Conservation (phyloP, 2,888 invertebrate species). For the Orchesellides sinensis region DNA sequence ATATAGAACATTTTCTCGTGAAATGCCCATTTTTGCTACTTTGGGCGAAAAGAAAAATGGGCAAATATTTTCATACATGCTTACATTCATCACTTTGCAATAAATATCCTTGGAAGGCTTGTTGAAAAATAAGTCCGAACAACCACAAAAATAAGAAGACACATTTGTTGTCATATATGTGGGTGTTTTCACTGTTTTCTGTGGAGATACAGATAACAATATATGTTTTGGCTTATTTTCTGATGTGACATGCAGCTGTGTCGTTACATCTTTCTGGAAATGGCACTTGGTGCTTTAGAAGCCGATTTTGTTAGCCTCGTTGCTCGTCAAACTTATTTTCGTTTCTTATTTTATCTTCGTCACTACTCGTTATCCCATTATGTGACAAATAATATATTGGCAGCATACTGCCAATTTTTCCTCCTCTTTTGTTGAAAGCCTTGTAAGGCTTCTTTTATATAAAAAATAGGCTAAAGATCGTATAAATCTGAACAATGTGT, state of each 20-base stretch:
- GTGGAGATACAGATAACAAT: background rate
- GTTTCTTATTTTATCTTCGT: slow-evolving; percentile 1
- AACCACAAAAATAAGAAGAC: background rate
- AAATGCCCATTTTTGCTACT: no score
- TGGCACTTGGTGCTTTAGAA: background rate
- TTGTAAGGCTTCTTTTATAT: no score
- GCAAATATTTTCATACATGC: background rate
- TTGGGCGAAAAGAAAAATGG: no score
- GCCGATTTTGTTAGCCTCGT: slow-evolving; percentile 2
- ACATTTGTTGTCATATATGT: background rate
- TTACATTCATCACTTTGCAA: background rate
- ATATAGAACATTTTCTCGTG: no score
- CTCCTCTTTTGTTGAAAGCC: slow-evolving; percentile 8
- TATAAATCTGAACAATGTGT: slow-evolving; percentile 15
- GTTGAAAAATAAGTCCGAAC: no score
- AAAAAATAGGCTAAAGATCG: slow-evolving; percentile 10
- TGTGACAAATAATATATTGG: slow-evolving; percentile 65
- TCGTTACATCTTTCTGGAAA: slow-evolving; percentile 1
- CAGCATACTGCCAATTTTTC: slow-evolving; percentile 30
- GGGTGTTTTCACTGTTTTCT: background rate
- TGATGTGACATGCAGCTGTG: background rate
- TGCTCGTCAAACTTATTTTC: slow-evolving; percentile 14
- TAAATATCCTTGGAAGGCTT: background rate
- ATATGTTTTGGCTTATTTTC: background rate
- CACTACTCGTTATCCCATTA: slow-evolving; percentile 42